phyloP scores from a whole-genome alignment of 2,113 vertebrate genomes.

The Ceuthmochares aereus region DNA sequence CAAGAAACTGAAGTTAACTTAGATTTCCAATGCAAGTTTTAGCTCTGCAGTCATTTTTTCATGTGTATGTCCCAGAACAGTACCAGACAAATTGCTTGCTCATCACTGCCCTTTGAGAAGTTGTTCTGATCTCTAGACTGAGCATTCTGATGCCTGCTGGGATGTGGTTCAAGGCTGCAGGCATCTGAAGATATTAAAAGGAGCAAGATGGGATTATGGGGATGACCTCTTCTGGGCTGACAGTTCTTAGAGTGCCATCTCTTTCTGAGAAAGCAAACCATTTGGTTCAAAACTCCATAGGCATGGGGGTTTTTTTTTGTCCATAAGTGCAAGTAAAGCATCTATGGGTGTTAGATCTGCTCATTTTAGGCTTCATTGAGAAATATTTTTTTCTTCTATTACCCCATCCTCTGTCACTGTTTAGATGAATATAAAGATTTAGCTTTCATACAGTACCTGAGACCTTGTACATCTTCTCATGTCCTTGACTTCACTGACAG shows the following conservation, averaged over 20 bases:
- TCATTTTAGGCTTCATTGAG: background rate
- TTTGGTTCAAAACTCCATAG: background rate
- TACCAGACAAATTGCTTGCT: background rate
- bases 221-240: background rate
- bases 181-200: background rate
- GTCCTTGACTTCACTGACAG: background rate
- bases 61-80: background rate
- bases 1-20: too few species aligned
- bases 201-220: background rate
- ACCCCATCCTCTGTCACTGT: background rate
- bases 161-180: background rate
- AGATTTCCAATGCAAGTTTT: too few species aligned
- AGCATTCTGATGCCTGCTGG: background rate
- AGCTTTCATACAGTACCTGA: background rate
- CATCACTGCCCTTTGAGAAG: background rate
- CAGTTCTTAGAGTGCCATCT: background rate
- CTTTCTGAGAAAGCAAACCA: background rate
- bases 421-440: background rate
- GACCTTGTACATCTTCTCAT: fast-evolving
- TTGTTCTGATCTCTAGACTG: background rate
- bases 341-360: background rate
- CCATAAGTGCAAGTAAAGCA: background rate
- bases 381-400: background rate
- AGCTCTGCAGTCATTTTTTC: too few species aligned
- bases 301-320: background rate